Conservation (phyloP, 2,113 vertebrate species). For the Chaetodon trifascialis region DNA sequence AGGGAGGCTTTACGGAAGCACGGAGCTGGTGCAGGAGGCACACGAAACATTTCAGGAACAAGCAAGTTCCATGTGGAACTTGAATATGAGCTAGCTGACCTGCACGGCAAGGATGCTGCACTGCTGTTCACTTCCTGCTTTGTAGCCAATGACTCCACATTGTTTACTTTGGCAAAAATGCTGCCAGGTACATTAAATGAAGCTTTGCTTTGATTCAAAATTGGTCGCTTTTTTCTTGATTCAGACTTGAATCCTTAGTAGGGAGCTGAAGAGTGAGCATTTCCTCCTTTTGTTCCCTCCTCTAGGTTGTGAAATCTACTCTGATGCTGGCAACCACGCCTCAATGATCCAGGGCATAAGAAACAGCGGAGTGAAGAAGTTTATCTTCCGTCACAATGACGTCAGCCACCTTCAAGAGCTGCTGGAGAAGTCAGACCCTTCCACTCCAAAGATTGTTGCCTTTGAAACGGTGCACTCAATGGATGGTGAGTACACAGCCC, state of each 20-base stretch:
- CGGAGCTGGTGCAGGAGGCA: constrained; percentile 93
- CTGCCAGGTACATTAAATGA: constrained; percentile 86
- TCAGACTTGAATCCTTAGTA: background rate
- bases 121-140: constrained; percentile 95
- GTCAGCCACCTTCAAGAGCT: constrained; percentile 87
- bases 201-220: background rate
- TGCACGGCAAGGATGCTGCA: constrained; percentile 92
- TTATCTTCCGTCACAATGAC: constrained; percentile 94
- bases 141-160: constrained; percentile 95
- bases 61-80: constrained; percentile 95
- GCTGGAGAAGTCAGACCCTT: constrained; percentile 86
- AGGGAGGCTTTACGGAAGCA: constrained; percentile 92
- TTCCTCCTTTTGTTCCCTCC: background rate
- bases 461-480: constrained; percentile 97
- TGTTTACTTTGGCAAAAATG: constrained; percentile 95
- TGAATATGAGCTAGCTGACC: constrained; percentile 91
- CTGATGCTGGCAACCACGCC: constrained; percentile 93
- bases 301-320: constrained; percentile 94
- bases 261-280: background rate
- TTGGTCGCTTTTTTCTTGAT: background rate
- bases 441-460: constrained; percentile 92
- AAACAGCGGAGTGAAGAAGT: constrained; percentile 92
- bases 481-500: constrained; percentile 86
- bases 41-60: constrained; percentile 94
- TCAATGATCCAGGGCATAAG: constrained; percentile 97